A percentile compares a stretch with the other conserved stretches of the same genome.
Conservation (phyloP, 2,113 vertebrate genomes). For the Anoura caudifer region DNA sequence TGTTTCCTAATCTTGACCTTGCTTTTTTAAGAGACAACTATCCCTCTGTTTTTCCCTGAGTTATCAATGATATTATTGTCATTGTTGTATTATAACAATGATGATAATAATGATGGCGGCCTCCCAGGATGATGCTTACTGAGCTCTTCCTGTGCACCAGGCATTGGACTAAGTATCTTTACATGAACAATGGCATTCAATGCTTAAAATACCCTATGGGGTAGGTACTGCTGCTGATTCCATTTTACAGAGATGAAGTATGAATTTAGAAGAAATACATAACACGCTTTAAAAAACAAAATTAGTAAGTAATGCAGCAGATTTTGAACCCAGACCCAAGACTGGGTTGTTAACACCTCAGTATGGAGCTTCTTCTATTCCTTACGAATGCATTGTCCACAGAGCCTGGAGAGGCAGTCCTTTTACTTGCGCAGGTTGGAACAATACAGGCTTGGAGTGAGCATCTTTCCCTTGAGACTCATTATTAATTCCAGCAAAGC, state of each 20-base stretch:
- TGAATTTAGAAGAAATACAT: no score
- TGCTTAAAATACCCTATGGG: fast-evolving
- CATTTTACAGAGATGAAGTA: neutral
- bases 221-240: fast-evolving
- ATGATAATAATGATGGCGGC: fast-evolving
- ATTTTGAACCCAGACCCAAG: neutral
- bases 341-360: fast-evolving
- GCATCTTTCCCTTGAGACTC: fast-evolving
- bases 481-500: neutral
- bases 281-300: no score
- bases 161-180: fast-evolving
- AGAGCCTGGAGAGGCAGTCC: fast-evolving
- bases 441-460: fast-evolving
- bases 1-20: neutral
- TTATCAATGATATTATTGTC: fast-evolving
- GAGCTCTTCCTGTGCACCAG: neutral
- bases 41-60: neutral
- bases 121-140: fast-evolving
- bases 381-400: fast-evolving
- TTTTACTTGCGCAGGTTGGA: neutral
- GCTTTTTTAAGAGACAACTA: neutral
- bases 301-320: fast-evolving
- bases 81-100: fast-evolving
- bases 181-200: fast-evolving
- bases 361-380: fast-evolving